These are phyloP conservation scores for Dromococcyx pavoninus DNA, from an alignment of 2,797 vertebrate genomes.

Conservation along the genomic window DNA sequence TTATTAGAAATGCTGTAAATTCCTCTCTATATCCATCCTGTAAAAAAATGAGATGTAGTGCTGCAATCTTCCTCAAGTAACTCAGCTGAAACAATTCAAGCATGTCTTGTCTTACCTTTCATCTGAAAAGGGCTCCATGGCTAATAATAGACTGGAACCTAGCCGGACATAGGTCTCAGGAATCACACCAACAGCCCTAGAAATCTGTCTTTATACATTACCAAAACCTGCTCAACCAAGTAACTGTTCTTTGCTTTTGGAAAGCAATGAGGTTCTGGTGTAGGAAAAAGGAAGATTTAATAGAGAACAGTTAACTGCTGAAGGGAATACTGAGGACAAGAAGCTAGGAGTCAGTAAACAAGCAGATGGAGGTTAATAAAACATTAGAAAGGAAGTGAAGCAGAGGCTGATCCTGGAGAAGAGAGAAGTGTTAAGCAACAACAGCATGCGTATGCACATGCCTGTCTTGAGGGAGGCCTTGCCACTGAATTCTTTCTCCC, in stretches of 20 bases:
- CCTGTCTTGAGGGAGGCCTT: neutral
- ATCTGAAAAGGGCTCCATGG: neutral
- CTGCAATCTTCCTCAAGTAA: neutral
- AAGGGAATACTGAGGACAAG: neutral
- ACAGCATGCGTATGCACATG: accelerated
- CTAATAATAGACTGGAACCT: neutral
- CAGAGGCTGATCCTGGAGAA: neutral
- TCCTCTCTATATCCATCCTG: neutral
- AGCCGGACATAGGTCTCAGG: neutral
- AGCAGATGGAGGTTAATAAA: neutral
- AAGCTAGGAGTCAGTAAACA: neutral
- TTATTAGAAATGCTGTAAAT: neutral
- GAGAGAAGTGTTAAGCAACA: neutral
- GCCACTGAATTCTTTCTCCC: neutral
- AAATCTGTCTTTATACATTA: neutral
- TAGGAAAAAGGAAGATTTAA: neutral
- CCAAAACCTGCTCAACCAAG: neutral
- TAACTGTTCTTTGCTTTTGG: neutral
- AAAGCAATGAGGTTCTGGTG: neutral
- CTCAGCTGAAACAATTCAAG: neutral
- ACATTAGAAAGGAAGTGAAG: neutral
- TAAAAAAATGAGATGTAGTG: neutral
- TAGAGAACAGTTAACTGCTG: neutral
- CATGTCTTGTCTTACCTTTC: neutral
- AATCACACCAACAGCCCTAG: neutral